These are phyloP conservation scores for Drosophila neotestacea DNA, from an alignment of 2,888 invertebrate species.

Conservation along the genomic window DNA sequence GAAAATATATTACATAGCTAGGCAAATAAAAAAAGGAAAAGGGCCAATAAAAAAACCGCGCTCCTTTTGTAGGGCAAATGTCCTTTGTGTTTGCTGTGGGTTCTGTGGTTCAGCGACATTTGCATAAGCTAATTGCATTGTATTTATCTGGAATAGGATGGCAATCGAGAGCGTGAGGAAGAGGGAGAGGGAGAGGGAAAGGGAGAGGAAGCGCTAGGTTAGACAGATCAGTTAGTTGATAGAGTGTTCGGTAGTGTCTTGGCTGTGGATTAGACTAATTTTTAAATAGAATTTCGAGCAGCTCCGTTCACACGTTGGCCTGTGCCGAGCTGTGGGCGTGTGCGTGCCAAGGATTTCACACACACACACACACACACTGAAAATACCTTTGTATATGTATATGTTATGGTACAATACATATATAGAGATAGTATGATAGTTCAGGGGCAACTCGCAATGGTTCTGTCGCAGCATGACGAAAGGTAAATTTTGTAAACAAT, in stretches of 20 bases:
- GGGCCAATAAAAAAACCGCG: constrained; percentile 43
- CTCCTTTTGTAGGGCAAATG: constrained; percentile 40
- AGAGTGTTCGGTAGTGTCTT: constrained; percentile 40
- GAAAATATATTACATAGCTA: constrained; percentile 9
- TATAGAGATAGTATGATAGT: not conserved
- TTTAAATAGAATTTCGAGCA: constrained; percentile 77
- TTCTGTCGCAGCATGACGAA: constrained; percentile 69
- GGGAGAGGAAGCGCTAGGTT: not conserved
- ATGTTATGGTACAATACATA: not conserved
- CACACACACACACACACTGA: constrained; percentile 15
- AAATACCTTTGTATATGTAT: not conserved
- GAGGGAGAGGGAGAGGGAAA: not conserved
- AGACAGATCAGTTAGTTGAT: constrained; percentile 29
- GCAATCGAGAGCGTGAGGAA: not conserved
- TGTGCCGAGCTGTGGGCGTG: constrained; percentile 72
- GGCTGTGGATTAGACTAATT: constrained; percentile 74
- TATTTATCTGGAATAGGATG: constrained; percentile 20
- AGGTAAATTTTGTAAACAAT: constrained; percentile 84
- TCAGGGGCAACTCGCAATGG: constrained; percentile 1
- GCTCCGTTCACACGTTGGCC: constrained; percentile 60
- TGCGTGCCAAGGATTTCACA: constrained; percentile 70
- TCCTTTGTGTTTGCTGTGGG: constrained; percentile 50
- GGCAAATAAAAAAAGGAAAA: constrained; percentile 24
- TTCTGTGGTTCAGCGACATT: constrained; percentile 65
- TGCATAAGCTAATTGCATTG: constrained; percentile 54